A percentile compares a stretch with the other conserved stretches of the same genome.
Conservation (phyloP, 2,888 invertebrate species). For the Nemoura dubitans region DNA sequence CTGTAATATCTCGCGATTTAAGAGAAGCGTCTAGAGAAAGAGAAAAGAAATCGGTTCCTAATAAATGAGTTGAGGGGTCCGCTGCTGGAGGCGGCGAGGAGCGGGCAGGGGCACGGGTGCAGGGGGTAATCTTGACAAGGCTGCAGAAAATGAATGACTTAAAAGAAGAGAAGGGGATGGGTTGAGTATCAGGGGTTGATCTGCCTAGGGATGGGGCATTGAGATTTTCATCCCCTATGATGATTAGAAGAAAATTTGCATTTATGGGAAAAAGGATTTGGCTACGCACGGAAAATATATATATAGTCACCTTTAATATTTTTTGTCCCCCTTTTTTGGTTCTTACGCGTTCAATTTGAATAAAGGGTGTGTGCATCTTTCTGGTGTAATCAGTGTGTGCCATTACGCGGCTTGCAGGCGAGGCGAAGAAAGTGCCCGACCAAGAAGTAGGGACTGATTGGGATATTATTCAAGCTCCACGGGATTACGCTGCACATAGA, state of each 20-base stretch:
- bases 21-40: background rate
- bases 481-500: background rate
- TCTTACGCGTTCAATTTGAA: slow-evolving; percentile 14
- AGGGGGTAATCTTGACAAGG: slow-evolving; percentile 45
- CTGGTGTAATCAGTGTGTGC: background rate
- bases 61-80: slow-evolving; percentile 45
- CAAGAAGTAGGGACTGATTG: background rate
- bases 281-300: slow-evolving; percentile 20
- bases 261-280: slow-evolving; percentile 37
- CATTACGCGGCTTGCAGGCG: background rate
- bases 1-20: background rate
- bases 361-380: background rate
- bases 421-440: background rate
- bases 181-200: slow-evolving; percentile 38
- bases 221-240: slow-evolving; percentile 41
- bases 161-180: slow-evolving; percentile 34
- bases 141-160: slow-evolving; percentile 47
- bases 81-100: slow-evolving; percentile 38
- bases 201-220: slow-evolving; percentile 23
- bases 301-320: slow-evolving; percentile 25
- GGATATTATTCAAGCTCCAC: background rate
- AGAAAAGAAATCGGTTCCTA: slow-evolving; percentile 38
- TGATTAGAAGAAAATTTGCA: slow-evolving; percentile 41
- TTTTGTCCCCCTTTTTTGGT: slow-evolving; percentile 29
- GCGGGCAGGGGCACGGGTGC: slow-evolving; percentile 30